phyloP scores from a whole-genome alignment of 2,888 invertebrate species.

The Drosophila bunnanda region DNA sequence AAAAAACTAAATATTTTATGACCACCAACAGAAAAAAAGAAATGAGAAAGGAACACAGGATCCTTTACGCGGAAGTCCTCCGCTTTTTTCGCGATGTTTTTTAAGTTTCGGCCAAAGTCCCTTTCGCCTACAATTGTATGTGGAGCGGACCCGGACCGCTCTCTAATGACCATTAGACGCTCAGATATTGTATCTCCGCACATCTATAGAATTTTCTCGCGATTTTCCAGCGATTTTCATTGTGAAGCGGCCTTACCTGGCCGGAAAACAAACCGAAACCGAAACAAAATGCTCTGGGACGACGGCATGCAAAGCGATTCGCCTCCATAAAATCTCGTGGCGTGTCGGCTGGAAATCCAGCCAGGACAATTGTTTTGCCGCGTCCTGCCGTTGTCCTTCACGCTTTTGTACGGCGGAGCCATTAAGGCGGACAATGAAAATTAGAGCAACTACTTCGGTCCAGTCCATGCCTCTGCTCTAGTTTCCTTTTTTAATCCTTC shows the following conservation, averaged over 20 bases:
- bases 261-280: slow-evolving; percentile 28
- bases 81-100: slow-evolving; percentile 24
- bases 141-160: slow-evolving; percentile 57
- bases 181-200: slow-evolving; percentile 10
- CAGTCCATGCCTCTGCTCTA: slow-evolving; percentile 63
- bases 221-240: slow-evolving; percentile 76
- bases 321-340: slow-evolving; percentile 36
- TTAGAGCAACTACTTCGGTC: slow-evolving; percentile 75
- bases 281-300: slow-evolving; percentile 27
- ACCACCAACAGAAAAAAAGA: slow-evolving; percentile 27
- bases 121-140: slow-evolving; percentile 60
- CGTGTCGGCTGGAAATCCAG: slow-evolving; percentile 37
- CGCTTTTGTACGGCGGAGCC: slow-evolving; percentile 72
- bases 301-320: slow-evolving; percentile 24
- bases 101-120: slow-evolving; percentile 15
- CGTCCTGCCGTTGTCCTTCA: slow-evolving; percentile 70
- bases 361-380: slow-evolving; percentile 25
- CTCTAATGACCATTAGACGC: slow-evolving; percentile 45
- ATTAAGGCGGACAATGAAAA: slow-evolving; percentile 77
- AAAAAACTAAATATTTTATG: slow-evolving; percentile 75
- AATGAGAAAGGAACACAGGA: slow-evolving; percentile 36
- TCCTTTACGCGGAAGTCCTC: slow-evolving; percentile 68
- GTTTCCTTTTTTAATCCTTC: slow-evolving; percentile 81
- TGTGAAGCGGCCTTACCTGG: slow-evolving; percentile 53
- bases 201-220: slow-evolving; percentile 56